Base-by-base conservation (phyloP, 1,140 invertebrate species). In the Drosophila watanabei region DNA sequence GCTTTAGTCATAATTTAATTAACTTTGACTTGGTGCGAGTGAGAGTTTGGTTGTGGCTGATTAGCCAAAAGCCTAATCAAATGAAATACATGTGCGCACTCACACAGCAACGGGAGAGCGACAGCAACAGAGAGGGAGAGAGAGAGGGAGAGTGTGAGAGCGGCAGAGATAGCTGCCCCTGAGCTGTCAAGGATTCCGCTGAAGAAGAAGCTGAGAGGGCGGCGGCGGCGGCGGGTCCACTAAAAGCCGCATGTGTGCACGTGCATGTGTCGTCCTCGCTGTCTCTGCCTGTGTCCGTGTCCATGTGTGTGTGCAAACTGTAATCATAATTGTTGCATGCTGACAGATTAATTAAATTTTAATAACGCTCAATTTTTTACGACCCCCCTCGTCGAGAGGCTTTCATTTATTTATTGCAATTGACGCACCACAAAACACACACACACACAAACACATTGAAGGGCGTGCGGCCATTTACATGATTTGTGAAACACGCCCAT, bases 1-100 rank as follows among this genome's bases (percentile, higher is more conserved):
- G 85, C 85, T 89, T 90, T 89, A 82, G 79, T 73, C 89, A 81
- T 89, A 90, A 89, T 89, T 89, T 90, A 90, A 89, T 89, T 89
- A 89, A 85, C 81, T 85, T 73, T 86, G 64, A 80, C 77, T 88
- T 24, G 52, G 24, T 59, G 51, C 45, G 18, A 33, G 51, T 57
- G 56, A 60, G 30, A 28, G 18, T 45, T 39, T 59, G 52, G 65
- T 48, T 71, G 64, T 37, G 62, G 62, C 61, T 76, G 79, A 83
- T 80, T 81, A 81, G 68, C 80, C 65, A 69, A 80, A 78, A 64
- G 64, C 75, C 75, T 85, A 76, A 90, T 82, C 78, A 82, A 72
- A 79, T 73, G 45, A 80, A 75, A 80, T 75, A 76, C 51, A 77
- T 73, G 69, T 73, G 69, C 56, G 54, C 56, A 33, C 52, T 43